Evolutionary conservation across 2,888 invertebrate species (phyloP).

Genomic region (Flexamia atlantica): DNA sequence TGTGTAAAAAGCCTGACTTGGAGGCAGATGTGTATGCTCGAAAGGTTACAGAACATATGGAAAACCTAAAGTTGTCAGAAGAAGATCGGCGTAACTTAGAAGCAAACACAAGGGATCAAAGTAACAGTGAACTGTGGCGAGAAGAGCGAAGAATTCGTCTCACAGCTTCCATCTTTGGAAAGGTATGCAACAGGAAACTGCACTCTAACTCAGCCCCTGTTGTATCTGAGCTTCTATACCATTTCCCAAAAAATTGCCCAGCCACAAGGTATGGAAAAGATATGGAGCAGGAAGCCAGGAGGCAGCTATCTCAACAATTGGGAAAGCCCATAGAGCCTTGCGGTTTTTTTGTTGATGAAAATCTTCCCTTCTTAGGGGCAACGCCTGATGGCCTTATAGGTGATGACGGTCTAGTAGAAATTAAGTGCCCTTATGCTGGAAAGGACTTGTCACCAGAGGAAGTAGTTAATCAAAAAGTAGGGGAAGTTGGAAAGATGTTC

Average conservation of each 20-base stretch:
- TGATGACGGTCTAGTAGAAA: background rate
- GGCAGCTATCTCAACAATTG: background rate
- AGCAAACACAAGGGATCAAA: background rate
- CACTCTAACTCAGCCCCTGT: background rate
- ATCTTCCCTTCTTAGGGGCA: background rate
- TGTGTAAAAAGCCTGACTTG: background rate
- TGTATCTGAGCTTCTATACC: background rate
- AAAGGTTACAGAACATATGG: background rate
- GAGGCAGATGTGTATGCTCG: background rate
- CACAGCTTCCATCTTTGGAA: background rate
- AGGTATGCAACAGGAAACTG: background rate
- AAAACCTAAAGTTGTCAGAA: background rate
- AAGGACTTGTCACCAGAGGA: too few relatives aligned
- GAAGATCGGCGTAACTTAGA: background rate
- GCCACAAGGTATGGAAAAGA: background rate
- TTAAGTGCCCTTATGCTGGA: background rate
- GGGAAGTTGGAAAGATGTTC: too few relatives aligned
- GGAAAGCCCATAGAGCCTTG: background rate
- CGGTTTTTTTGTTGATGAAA: background rate
- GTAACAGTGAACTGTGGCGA: background rate
- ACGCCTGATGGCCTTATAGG: background rate
- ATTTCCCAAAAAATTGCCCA: background rate
- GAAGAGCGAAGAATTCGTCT: background rate
- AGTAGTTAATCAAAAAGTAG: too few relatives aligned
- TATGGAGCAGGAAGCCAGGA: background rate